Percentiles rank a stretch among this genome's conserved stretches.
Conservation (phyloP, 2,797 vertebrate species). For the Pygocentrus nattereri region DNA sequence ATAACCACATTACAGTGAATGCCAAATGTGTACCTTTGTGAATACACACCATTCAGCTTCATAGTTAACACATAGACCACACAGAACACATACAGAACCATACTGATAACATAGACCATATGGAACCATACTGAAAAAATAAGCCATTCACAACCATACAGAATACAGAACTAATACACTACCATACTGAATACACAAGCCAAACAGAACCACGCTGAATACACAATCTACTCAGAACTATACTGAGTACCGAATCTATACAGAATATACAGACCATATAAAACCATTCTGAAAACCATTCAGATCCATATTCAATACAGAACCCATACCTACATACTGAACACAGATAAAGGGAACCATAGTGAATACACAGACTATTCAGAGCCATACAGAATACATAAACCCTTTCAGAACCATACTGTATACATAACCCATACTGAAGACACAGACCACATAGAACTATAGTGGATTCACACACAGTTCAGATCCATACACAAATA, state of each 20-base stretch:
- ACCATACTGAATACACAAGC: background rate
- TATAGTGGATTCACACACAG: too few relatives aligned
- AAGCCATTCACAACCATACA: background rate
- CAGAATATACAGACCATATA: too few relatives aligned
- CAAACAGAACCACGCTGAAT: background rate
- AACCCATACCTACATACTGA: background rate
- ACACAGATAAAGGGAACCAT: background rate
- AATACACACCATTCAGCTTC: background rate
- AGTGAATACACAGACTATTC: background rate
- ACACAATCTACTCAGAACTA: too few relatives aligned
- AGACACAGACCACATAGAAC: background rate
- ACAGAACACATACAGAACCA: background rate
- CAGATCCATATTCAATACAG: background rate
- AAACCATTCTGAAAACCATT: background rate
- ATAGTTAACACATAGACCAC: background rate
- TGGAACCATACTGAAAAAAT: background rate
- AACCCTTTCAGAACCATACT: too few relatives aligned
- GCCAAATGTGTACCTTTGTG: background rate
- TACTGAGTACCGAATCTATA: too few relatives aligned
- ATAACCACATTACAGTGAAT: background rate
- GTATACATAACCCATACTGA: too few relatives aligned
- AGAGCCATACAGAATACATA: too few relatives aligned
- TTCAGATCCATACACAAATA: too few relatives aligned
- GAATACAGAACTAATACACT: background rate
- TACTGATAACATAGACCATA: background rate